Conservation (phyloP, 92 coral and sea anemone genomes). For the Montipora capitata region DNA sequence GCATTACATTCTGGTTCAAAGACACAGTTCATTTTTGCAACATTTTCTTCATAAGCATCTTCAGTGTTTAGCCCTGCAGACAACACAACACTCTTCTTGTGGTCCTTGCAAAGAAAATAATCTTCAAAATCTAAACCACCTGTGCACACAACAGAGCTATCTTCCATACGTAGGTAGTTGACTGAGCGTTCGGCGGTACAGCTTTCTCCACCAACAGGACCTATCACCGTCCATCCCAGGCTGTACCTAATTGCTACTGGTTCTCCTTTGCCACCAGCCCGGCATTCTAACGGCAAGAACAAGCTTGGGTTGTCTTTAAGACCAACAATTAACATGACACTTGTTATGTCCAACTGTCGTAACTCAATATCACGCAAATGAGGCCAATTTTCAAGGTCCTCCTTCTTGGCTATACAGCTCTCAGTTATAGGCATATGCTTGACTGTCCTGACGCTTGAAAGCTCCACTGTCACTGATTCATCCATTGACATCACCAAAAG, state of each 20-base stretch:
- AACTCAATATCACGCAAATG: too few relatives aligned
- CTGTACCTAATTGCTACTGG: neutral
- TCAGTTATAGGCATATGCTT: conserved; percentile 70
- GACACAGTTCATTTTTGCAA: too few relatives aligned
- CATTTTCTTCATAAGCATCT: too few relatives aligned
- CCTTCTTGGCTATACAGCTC: conserved; percentile 31
- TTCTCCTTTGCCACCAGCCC: neutral
- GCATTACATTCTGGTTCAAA: neutral
- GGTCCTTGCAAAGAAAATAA: neutral
- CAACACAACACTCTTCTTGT: too few relatives aligned
- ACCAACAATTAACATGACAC: too few relatives aligned
- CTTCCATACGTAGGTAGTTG: neutral
- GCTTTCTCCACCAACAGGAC: conserved; percentile 5
- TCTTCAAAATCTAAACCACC: neutral
- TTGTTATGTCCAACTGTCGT: too few relatives aligned
- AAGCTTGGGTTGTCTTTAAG: too few relatives aligned
- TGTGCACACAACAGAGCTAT: neutral
- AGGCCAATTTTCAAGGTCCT: too few relatives aligned
- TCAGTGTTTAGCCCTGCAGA: too few relatives aligned
- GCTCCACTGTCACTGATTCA: conserved; percentile 54
- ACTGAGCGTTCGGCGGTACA: neutral
- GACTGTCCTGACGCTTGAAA: conserved; percentile 73
- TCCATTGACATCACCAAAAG: conserved; percentile 51
- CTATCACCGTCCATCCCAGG: conserved; percentile 7
- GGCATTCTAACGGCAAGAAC: too few relatives aligned